Base-by-base conservation (phyloP, 2,797 vertebrate species). In the Microctenopoma steveboyesi region DNA sequence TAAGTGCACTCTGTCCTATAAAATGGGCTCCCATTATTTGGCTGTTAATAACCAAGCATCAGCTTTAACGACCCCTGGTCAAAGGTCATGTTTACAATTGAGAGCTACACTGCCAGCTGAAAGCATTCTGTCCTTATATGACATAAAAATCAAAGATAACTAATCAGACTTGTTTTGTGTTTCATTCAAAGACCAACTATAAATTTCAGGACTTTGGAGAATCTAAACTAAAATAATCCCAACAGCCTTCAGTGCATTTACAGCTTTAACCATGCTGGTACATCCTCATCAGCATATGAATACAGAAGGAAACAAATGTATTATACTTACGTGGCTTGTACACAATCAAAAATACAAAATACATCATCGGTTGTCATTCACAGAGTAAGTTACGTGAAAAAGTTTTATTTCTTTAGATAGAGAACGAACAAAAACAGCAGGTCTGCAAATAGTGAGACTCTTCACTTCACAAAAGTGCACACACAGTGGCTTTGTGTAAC, bases 21-120 rank as follows among this genome's bases (percentile, higher is more conserved):
- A 79, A 90, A 83, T 76, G 65, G 72, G 67, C 69, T 84, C 42
- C 35, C 79, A 72, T 82, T 86, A 79, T 87, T 82, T 81, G 65
- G 70, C 70, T 70, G 70, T 72, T 84, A 85, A 85, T 77, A 81
- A 81, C 68, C 79, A 86, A 80, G 72, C 69, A 83, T 82, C 78
- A 81, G 55, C 62, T 75, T 55, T 86, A 87, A 91, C 74, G 77
- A 84, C 74, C 74, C 72, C 72, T 57, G 69, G 33, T 63, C 64
- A 55, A 48, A 47, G 79, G 54, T 39, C 80, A 79, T 64, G 61
- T 72, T 86, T 80, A 76, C 82, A 85, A 79, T 64, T 66, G 9
- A 35, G 33, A 75, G 76, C 7, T 13, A 69, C 39, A 59, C 11
- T 54, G 54, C 54, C 30, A 63, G 65, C 28, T 13, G 5, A 67